A percentile compares a stretch with the other conserved stretches of the same genome.
These are phyloP conservation scores for Plecotus auritus DNA, from an alignment of 2,113 vertebrate species.

Conservation along the genomic window DNA sequence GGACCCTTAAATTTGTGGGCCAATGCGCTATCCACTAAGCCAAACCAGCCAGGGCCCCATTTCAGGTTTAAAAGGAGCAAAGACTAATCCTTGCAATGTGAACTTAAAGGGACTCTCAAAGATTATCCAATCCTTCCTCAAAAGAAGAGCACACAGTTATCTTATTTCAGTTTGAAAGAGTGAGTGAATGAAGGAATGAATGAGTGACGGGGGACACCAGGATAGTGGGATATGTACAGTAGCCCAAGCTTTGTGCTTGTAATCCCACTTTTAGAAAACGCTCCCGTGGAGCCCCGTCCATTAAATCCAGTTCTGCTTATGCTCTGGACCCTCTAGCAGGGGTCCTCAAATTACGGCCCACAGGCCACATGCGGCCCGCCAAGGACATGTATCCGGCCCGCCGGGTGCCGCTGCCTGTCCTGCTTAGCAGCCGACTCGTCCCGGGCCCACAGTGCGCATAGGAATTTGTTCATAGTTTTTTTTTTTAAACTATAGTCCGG, in stretches of 20 bases:
- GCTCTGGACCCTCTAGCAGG: background rate
- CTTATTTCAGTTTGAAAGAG: background rate
- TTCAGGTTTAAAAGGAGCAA: background rate
- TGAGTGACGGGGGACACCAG: background rate
- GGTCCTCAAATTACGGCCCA: no score
- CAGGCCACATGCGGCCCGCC: no score
- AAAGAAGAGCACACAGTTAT: background rate
- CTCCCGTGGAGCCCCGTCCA: fast-evolving
- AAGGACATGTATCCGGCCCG: no score
- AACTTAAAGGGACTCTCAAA: background rate
- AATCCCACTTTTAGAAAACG: background rate
- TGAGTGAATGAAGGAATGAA: background rate
- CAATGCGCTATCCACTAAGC: no score
- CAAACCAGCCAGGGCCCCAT: no score
- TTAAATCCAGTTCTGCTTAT: background rate
- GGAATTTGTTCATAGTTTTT: no score
- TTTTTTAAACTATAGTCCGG: no score
- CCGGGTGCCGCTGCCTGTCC: no score
- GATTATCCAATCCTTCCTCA: background rate
- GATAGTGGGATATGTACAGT: fast-evolving
- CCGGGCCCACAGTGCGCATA: no score
- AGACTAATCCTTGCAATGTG: background rate
- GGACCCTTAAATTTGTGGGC: no score
- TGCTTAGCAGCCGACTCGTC: no score
- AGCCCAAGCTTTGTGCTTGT: background rate